Conservation (phyloP, 2,797 vertebrate species). For the Sebastiscus tertius region DNA sequence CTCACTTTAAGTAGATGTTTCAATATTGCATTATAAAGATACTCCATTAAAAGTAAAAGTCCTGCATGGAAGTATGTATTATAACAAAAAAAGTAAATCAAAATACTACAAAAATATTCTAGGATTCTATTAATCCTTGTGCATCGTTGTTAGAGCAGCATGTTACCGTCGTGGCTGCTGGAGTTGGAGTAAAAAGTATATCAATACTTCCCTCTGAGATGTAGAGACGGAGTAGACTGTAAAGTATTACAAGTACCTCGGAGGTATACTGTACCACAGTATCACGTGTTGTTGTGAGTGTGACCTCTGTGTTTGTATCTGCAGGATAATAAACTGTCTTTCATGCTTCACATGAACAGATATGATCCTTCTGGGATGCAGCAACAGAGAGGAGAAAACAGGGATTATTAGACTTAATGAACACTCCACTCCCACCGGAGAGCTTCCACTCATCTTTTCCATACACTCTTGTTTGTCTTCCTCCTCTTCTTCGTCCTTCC, state of each 20-base stretch:
- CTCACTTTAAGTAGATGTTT: not conserved
- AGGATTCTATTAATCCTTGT: too few species aligned
- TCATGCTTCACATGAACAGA: not conserved
- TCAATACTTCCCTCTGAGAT: not conserved
- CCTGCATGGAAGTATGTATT: not conserved
- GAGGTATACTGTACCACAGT: too few species aligned
- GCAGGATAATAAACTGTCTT: not conserved
- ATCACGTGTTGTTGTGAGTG: not conserved
- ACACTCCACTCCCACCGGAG: conserved; percentile 20
- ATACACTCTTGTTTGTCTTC: not conserved
- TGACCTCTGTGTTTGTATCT: not conserved
- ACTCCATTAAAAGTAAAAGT: not conserved
- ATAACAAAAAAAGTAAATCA: not conserved
- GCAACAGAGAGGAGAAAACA: not conserved
- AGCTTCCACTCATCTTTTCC: not conserved
- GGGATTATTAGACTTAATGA: conserved; percentile 36
- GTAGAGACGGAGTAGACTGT: not conserved
- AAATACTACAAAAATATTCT: too few species aligned
- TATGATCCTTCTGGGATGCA: conserved; percentile 4
- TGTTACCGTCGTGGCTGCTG: too few species aligned
- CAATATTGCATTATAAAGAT: not conserved
- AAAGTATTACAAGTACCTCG: not conserved
- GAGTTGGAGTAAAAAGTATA: not conserved
- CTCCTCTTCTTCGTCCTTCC: not conserved
- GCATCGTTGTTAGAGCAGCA: too few species aligned